Base-by-base conservation (phyloP, 64 coral and sea anemone genomes). In the Actinia equina region DNA sequence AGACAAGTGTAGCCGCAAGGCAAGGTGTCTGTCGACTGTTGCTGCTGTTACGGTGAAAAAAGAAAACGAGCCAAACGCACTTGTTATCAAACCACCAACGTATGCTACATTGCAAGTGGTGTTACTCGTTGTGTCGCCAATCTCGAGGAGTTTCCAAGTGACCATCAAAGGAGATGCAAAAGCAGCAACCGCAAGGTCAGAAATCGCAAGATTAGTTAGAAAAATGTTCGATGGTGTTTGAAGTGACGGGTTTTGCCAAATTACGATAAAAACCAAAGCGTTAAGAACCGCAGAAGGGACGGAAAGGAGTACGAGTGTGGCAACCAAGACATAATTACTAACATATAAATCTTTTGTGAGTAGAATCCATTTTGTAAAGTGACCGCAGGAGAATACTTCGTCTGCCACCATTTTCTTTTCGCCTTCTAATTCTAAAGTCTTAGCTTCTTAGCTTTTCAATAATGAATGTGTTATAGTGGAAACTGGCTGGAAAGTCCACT, bases 181-280 rank as follows among this genome's bases (percentile, higher is more conserved):
- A 81, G 51, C 37, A 2, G 51, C 19, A 46, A 53, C 51, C 5
- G 43, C 79, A 43, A 81, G 37, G 22, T 81, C 79, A 15, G 79
- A 81, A 81, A 81, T 37, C 0, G 79, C 79, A 0, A 81, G 51
- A 81, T 81, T 81, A 22, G 41, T 43, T n/a, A 81, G 79, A 5
- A 81, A 81, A 17, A 81, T 46, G 79, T 81, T 81, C 27, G 79
- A 81, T 18, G 79, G 42, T 19, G 79, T 81, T 20, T 81, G 79
- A 81, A 81, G 79, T 3, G 42, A 81, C 9, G 42, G 15, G 5
- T 18, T 53, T 23, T n/a, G 17, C 43, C 43, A 44, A 45, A 81
- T 81, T 16, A 53, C 51, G 14, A 81, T 81, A 7, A 81, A 81
- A n/a, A 81, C 51, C 27, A 81, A 16, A 5, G 37, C 5, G 51